A percentile compares a stretch with the other conserved stretches of the same genome.
Evolutionary conservation across 2,888 invertebrate species (phyloP).

Genomic region (Mythimna loreyi): DNA sequence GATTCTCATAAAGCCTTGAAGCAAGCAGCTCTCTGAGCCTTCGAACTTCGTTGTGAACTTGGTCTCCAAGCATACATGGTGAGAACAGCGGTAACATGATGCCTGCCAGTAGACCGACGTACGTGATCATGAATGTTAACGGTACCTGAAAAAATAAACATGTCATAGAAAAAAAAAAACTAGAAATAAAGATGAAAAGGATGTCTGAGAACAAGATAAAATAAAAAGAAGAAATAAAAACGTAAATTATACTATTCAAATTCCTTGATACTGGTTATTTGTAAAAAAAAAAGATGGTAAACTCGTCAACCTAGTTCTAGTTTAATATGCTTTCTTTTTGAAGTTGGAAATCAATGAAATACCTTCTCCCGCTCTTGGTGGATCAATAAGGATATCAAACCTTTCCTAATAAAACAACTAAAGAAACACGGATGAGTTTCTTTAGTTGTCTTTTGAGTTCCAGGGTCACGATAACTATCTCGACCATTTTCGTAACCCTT

Average conservation of each 20-base stretch:
- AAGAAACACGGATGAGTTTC: too few relatives aligned
- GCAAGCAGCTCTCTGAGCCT: constrained; percentile 68
- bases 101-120: constrained; percentile 54
- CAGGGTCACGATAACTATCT: too few relatives aligned
- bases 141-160: constrained; percentile 64
- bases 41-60: constrained; percentile 40
- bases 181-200: constrained; percentile 20
- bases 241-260: background rate
- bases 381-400: too few relatives aligned
- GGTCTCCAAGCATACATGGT: constrained; percentile 36
- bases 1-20: constrained; percentile 78
- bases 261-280: background rate
- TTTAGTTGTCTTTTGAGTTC: too few relatives aligned
- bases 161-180: constrained; percentile 76
- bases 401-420: too few relatives aligned
- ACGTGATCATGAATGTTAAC: constrained; percentile 53
- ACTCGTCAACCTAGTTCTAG: background rate
- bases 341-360: too few relatives aligned
- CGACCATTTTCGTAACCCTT: too few relatives aligned
- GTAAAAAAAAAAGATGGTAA: background rate
- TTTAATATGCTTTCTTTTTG: background rate
- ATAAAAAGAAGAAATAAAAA: background rate
- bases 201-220: background rate
- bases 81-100: constrained; percentile 44
- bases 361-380: too few relatives aligned